A percentile compares a stretch with the other conserved stretches of the same genome.
phyloP scores from a whole-genome alignment of 2,113 vertebrate genomes.

The Bambusicola thoracicus region DNA sequence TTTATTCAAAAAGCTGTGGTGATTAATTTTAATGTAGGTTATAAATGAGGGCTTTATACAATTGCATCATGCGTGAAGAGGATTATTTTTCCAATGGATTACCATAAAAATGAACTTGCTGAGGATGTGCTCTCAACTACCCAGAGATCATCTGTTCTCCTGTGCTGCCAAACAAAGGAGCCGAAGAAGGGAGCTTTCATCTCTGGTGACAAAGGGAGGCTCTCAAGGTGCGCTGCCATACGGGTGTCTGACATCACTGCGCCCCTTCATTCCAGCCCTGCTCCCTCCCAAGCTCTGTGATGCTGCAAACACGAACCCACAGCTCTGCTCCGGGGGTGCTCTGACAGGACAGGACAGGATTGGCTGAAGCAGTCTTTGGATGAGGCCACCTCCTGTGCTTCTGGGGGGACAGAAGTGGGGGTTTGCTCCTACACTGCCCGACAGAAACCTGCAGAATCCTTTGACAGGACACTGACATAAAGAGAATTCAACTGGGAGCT shows the following conservation, averaged over 20 bases:
- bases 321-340: fast-evolving
- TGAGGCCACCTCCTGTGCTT: neutral
- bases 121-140: slow-evolving; percentile 27
- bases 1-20: slow-evolving; percentile 50
- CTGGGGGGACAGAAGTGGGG: fast-evolving
- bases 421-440: neutral
- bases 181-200: neutral
- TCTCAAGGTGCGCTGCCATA: neutral
- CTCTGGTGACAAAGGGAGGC: neutral
- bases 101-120: slow-evolving; percentile 68
- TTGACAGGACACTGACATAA: neutral
- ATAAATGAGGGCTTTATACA: slow-evolving; percentile 64
- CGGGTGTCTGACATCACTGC: neutral
- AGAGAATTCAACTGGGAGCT: neutral
- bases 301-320: neutral
- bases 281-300: neutral
- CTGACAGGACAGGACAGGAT: neutral
- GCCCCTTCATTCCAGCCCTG: neutral
- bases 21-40: slow-evolving; percentile 68
- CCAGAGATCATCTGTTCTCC: slow-evolving; percentile 12
- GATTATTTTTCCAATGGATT: slow-evolving; percentile 71
- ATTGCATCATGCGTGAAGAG: slow-evolving; percentile 62
- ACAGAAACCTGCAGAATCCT: neutral
- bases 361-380: neutral
- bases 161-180: neutral